Base-by-base conservation (phyloP, 1,140 invertebrate species). In the Delia radicum region DNA sequence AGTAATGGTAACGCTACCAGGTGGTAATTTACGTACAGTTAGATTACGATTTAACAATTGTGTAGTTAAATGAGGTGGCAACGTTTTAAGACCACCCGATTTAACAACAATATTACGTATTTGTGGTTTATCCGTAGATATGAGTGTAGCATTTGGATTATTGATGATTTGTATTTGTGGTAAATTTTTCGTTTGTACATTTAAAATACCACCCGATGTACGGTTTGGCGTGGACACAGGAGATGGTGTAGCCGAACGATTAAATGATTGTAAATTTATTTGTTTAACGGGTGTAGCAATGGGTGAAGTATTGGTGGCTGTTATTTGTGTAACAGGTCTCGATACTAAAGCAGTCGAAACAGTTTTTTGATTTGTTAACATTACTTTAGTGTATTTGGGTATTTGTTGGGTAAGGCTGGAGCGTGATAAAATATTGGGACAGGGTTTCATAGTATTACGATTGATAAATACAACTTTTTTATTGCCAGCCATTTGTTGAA, bases 391-490 rank as follows among this genome's bases (percentile, higher is more conserved):
- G 27, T 79, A 79, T 55, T 79, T 77, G 12, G 73, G 73, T 27
- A 79, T 42, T 46, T 55, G 61, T 48, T 75, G 76, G 15, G 72
- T 6, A 26, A 73, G 15, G 42, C 27, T 67, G 12, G 74, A 46
- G 13, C 75, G 75, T 7, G 78, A 77, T 46, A 79, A 74, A 8
- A 79, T 79, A 62, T 69, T 77, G 33, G 76, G 73, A 65, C 73
- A 77, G 2, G 84, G 81, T 55, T 85, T 85, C 71, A 85, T 85
- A 5, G 74, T 78, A 37, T 55, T 85, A 12, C 84, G 79, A 79
- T 85, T 85, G 4, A 85, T 77, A 33, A 84, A 85, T 0, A 85
- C 81, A 8, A 85, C 77, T 48, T 85, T 85, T 73, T 78, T 77
- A 62, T 77, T 77, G n/a, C 2, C 65, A 33, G 27, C 12, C 6